Evolutionary conservation across 2,888 invertebrate genomes (phyloP).

Genomic region (Trissoscelio sp.): DNA sequence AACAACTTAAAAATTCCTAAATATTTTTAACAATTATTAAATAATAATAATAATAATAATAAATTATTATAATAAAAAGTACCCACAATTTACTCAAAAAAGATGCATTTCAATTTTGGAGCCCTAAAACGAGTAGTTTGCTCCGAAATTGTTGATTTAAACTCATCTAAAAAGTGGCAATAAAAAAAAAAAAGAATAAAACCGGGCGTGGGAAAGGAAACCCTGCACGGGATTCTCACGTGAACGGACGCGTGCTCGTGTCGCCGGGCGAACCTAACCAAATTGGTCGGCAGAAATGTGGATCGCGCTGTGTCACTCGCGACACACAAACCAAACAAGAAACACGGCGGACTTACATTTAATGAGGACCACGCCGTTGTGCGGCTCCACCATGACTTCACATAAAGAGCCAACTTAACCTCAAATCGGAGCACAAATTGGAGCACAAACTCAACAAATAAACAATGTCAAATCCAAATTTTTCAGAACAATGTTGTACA

Average conservation of each 20-base stretch:
- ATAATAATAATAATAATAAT: too few relatives aligned
- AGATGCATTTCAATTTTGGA: too few relatives aligned
- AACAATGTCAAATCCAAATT: too few relatives aligned
- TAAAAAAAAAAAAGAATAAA: slow-evolving; percentile 3
- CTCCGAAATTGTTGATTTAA: too few relatives aligned
- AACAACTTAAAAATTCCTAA: too few relatives aligned
- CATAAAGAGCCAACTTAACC: slow-evolving; percentile 47
- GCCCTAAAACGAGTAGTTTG: too few relatives aligned
- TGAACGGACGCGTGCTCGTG: background rate
- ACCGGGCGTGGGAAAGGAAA: slow-evolving; percentile 12
- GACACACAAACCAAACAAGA: background rate
- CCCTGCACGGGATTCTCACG: slow-evolving; percentile 4
- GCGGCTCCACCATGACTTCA: slow-evolving; percentile 87
- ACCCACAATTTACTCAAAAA: too few relatives aligned
- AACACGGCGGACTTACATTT: slow-evolving; percentile 86
- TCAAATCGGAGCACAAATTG: slow-evolving; percentile 21
- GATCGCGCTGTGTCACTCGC: background rate
- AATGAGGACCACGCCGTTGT: slow-evolving; percentile 89
- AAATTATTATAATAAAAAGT: too few relatives aligned
- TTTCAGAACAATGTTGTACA: too few relatives aligned
- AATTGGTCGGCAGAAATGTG: slow-evolving; percentile 5
- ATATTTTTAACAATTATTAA: too few relatives aligned
- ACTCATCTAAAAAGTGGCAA: background rate
- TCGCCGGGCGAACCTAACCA: slow-evolving; percentile 12
- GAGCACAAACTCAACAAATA: too few relatives aligned